Base-by-base conservation (phyloP, 2,888 invertebrate genomes). In the Gandaritis pyraliata region DNA sequence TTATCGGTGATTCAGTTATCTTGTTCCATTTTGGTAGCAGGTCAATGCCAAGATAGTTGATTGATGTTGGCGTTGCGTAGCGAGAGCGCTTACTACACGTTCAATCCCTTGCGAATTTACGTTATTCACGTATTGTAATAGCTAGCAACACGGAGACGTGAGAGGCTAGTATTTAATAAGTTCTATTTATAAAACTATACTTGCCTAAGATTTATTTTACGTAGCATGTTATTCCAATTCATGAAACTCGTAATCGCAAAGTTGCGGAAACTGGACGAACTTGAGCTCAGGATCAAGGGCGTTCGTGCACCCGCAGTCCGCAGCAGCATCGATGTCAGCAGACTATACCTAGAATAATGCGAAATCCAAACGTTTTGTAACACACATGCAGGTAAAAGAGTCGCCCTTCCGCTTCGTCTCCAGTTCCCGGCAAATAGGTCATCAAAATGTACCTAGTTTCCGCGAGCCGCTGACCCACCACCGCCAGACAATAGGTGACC, bases 401-500 rank as follows among this genome's bases (percentile, higher is more conserved):
- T 61, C 55, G 68, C 56, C 68, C 70, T 81, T 78, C 77, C 77
- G 74, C 64, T 67, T 47, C 13, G 64, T 60, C 48, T 65, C 74
- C 73, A 77, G 79, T 82, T 82, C 83, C 84, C 74, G 79, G 74
- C 72, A 82, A 85, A 80, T 82, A 74, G 83, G 80, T 80, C 81
- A 79, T 77, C 80, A 80, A 82, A 23, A 79, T 74, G 71, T 67
- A n/a, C n/a, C n/a, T n/a, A 74, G 76, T 78, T 83, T 81, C 80
- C 81, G 82, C 80, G 76, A 82, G 80, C 75, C 78, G 77, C 76
- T 75, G 80, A 80, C 80, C 77, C 71, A 66, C 65, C 67, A 60
- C 61, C 59, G 59, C 53, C 82, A 81, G 84, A 88, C 88, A 87
- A 87, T 86, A 79, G 80, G 75, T 77, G 75, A 76, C 78, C 80